Evolutionary conservation across 2,888 invertebrate genomes (phyloP).

Genomic region (Folsomia candida): DNA sequence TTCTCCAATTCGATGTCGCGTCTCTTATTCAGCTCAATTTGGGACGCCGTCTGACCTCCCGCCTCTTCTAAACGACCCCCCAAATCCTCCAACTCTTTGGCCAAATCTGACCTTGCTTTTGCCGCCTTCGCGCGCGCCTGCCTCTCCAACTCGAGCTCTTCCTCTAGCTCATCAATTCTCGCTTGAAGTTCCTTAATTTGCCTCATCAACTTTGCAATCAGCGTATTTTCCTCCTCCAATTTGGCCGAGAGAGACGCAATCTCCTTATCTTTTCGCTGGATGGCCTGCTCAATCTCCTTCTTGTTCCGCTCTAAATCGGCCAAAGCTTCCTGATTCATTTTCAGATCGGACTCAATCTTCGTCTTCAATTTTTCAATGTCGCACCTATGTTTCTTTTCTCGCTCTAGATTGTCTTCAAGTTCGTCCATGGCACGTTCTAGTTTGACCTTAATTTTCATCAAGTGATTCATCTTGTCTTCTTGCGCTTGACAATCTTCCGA

Average conservation of each 20-base stretch:
- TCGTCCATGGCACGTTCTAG: conserved; percentile 98
- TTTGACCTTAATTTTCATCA: conserved; percentile 99
- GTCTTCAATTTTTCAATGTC: conserved; percentile 98
- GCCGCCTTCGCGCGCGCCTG: conserved; percentile 79
- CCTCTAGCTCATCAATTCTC: conserved; percentile 97
- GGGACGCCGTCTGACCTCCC: conserved; percentile 95
- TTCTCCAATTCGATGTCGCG: conserved; percentile 98
- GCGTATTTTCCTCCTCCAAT: conserved; percentile 96
- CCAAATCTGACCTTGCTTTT: conserved; percentile 95
- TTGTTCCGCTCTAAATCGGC: conserved; percentile 96
- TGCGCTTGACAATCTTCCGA: conserved; percentile 91
- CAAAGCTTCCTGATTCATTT: conserved; percentile 96
- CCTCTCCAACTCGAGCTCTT: conserved; percentile 98
- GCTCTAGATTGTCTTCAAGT: conserved; percentile 96
- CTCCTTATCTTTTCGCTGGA: conserved; percentile 99
- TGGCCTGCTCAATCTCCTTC: conserved; percentile 94
- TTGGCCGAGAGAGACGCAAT: conserved; percentile 91
- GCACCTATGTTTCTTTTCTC: conserved; percentile 96
- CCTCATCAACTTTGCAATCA: conserved; percentile 94
- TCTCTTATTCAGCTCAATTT: conserved; percentile 95
- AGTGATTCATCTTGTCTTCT: conserved; percentile 99
- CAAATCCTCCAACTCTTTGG: conserved; percentile 93
- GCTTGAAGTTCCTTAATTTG: conserved; percentile 79
- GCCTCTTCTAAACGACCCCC: conserved; percentile 97
- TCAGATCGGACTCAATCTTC: conserved; percentile 98